Conservation (phyloP, 2,113 vertebrate species). For the Aldabrachelys gigantea region DNA sequence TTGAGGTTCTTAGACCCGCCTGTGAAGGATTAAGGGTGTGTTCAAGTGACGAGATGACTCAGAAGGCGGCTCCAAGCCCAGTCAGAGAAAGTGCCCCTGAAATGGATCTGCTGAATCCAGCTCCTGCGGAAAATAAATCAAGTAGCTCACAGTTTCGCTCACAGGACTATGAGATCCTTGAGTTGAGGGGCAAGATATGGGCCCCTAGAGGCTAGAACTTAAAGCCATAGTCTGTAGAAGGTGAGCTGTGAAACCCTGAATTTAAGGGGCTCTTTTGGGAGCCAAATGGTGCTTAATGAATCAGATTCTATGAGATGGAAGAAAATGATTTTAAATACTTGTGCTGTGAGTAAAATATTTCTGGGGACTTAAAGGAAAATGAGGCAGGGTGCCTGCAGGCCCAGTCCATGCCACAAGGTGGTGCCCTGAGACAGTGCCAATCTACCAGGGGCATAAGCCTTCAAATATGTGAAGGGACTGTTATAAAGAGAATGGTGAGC, state of each 20-base stretch:
- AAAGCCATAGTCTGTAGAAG: background rate
- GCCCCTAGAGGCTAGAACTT: background rate
- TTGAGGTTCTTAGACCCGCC: background rate
- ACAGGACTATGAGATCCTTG: background rate
- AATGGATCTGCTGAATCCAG: background rate
- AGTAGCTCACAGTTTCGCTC: background rate
- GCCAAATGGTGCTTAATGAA: background rate
- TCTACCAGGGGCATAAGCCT: background rate
- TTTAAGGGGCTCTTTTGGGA: background rate
- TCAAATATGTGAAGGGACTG: background rate
- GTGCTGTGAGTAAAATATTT: background rate
- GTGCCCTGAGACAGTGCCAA: background rate
- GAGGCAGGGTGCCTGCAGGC: background rate
- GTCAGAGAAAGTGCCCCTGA: background rate
- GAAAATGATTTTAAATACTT: background rate
- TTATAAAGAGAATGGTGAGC: background rate
- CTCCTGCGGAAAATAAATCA: background rate
- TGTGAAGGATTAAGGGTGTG: background rate
- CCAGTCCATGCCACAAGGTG: background rate
- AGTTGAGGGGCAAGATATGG: background rate
- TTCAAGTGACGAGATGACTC: background rate
- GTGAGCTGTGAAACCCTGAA: background rate
- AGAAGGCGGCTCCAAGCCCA: background rate
- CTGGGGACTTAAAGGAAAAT: background rate
- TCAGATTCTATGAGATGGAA: background rate